These are phyloP conservation scores for Hirundichthys speculiger DNA, from an alignment of 2,113 vertebrate genomes.

Conservation along the genomic window DNA sequence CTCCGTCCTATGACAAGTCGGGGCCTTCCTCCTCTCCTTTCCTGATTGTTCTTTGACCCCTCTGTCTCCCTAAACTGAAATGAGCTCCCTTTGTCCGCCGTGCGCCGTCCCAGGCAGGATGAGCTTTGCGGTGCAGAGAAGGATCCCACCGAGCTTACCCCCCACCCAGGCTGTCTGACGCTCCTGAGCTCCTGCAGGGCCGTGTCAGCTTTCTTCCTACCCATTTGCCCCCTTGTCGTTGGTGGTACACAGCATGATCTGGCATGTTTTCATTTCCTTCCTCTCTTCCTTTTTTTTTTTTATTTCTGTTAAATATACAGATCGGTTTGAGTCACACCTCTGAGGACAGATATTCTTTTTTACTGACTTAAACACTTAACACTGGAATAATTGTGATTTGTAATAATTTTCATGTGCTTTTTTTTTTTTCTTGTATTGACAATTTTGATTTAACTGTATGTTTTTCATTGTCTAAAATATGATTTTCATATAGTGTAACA, in stretches of 20 bases:
- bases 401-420: constrained; percentile 60
- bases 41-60: constrained; percentile 4
- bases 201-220: background rate
- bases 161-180: background rate
- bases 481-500: constrained; percentile 48
- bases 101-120: constrained; percentile 15
- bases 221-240: background rate
- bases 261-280: constrained; percentile 57
- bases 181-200: constrained; percentile 1
- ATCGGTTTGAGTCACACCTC: constrained; percentile 65
- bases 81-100: background rate
- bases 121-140: constrained; percentile 14
- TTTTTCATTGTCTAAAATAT: constrained; percentile 56
- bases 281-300: constrained; percentile 18
- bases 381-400: constrained; percentile 83
- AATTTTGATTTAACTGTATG: constrained; percentile 67
- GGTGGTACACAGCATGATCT: constrained; percentile 64
- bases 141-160: background rate
- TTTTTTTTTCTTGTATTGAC: constrained; percentile 57
- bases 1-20: constrained; percentile 16
- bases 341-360: constrained; percentile 53
- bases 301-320: constrained; percentile 37
- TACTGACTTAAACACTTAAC: constrained; percentile 77
- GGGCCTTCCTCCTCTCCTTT: constrained; percentile 2
- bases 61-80: background rate